A percentile compares a stretch with the other conserved stretches of the same genome.
Conservation (phyloP, 2,888 invertebrate genomes). For the Malthinus seriepunctatus region DNA sequence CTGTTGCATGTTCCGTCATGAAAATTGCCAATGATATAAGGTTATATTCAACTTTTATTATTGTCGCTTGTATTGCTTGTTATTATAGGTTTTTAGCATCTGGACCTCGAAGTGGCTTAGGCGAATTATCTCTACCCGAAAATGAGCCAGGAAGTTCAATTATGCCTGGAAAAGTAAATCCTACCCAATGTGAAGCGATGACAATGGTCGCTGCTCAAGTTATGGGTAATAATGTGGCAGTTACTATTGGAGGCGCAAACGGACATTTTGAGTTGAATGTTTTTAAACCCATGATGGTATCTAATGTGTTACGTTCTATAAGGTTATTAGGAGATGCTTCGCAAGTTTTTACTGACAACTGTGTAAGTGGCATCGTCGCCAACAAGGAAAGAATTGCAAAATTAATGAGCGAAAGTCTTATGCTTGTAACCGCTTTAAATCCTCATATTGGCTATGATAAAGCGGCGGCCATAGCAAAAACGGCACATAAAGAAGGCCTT, state of each 20-base stretch:
- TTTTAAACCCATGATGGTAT: conserved; percentile 95
- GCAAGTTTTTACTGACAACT: conserved; percentile 68
- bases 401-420: conserved; percentile 73
- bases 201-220: conserved; percentile 97
- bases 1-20: conserved; percentile 90
- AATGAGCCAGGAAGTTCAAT: conserved; percentile 99
- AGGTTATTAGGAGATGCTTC: conserved; percentile 78
- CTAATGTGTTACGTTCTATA: conserved; percentile 88
- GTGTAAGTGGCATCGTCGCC: conserved; percentile 58
- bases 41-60: conserved; percentile 20
- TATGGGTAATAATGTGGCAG: conserved; percentile 97
- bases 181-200: conserved; percentile 97
- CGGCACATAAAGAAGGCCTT: conserved; percentile 86
- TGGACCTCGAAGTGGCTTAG: conserved; percentile 94
- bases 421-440: conserved; percentile 96
- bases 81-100: conserved; percentile 78
- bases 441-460: conserved; percentile 97
- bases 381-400: conserved; percentile 57
- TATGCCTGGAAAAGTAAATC: conserved; percentile 99
- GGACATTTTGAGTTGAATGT: conserved; percentile 99
- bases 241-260: conserved; percentile 88
- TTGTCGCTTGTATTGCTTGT: background rate
- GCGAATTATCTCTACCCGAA: conserved; percentile 91
- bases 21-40: conserved; percentile 94
- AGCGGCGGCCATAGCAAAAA: conserved; percentile 92